These are phyloP conservation scores for Crenichthys baileyi DNA, from an alignment of 2,797 vertebrate species.

Conservation along the genomic window DNA sequence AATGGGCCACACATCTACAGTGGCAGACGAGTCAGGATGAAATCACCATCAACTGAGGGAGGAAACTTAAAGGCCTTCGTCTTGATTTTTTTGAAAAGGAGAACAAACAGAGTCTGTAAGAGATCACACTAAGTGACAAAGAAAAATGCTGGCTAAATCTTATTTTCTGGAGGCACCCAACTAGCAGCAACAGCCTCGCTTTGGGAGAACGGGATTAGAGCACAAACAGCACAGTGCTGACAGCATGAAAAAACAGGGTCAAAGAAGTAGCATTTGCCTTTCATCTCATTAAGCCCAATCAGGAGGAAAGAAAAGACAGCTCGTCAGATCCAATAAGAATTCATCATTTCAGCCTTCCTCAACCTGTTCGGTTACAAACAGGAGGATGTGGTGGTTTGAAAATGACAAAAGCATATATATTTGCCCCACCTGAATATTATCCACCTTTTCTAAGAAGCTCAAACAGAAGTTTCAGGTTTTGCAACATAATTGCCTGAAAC, in stretches of 20 bases:
- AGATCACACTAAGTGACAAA: constrained; percentile 68
- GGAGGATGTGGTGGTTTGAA: constrained; percentile 26
- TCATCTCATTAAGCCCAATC: constrained; percentile 55
- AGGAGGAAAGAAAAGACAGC: constrained; percentile 43
- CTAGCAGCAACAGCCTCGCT: constrained; percentile 56
- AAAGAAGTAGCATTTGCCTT: constrained; percentile 52
- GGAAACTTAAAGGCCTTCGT: constrained; percentile 46
- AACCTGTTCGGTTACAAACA: constrained; percentile 25
- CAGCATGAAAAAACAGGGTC: constrained; percentile 58
- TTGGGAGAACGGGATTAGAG: constrained; percentile 51
- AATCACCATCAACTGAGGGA: constrained; percentile 61
- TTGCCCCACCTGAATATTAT: constrained; percentile 48
- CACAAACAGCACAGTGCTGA: constrained; percentile 54
- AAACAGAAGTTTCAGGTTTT: constrained; percentile 84
- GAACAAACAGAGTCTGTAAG: constrained; percentile 54
- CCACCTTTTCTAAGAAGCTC: constrained; percentile 46
- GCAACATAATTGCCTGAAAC: constrained; percentile 79
- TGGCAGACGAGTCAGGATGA: constrained; percentile 62
- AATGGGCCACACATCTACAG: constrained; percentile 77
- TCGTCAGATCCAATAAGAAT: constrained; percentile 51
- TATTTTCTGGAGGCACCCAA: constrained; percentile 58
- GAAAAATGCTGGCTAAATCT: constrained; percentile 69
- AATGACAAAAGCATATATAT: constrained; percentile 36
- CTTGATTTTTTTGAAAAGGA: constrained; percentile 39
- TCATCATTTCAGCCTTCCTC: constrained; percentile 49